A percentile compares a stretch with the other conserved stretches of the same genome.
Evolutionary conservation across 2,113 vertebrate species (phyloP).

Genomic region (Eupsittula cactorum): DNA sequence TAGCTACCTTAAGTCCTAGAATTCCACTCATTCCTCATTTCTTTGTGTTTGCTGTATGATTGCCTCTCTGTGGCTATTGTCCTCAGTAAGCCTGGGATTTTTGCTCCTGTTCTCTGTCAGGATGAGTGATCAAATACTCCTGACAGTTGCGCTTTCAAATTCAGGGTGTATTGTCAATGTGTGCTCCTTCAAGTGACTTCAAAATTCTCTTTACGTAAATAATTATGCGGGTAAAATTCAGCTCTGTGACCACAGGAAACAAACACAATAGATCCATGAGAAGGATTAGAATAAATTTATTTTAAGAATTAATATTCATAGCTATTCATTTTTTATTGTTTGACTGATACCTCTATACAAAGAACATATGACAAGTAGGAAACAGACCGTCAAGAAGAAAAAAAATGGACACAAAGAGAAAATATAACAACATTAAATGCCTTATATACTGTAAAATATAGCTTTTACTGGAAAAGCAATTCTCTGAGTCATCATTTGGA

Average conservation of each 20-base stretch:
- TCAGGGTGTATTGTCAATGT: background rate
- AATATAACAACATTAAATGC: background rate
- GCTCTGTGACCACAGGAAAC: background rate
- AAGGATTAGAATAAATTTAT: background rate
- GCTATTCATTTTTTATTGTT: background rate
- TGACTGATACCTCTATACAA: background rate
- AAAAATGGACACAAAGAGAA: background rate
- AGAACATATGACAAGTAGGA: background rate
- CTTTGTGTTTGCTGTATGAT: background rate
- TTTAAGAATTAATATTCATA: background rate
- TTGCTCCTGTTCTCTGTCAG: background rate
- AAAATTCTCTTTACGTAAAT: background rate
- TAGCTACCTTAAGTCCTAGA: background rate
- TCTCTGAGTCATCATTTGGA: background rate
- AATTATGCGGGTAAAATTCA: background rate
- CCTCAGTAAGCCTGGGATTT: background rate
- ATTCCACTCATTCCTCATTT: background rate
- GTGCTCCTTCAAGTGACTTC: background rate
- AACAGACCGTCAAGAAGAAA: background rate
- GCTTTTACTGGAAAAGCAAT: background rate
- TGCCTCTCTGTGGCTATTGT: background rate
- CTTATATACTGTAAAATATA: background rate
- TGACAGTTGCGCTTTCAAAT: background rate
- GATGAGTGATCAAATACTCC: background rate
- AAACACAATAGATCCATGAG: background rate